Percentiles rank a stretch among this genome's conserved stretches.
Conservation (phyloP, 2,888 invertebrate species). For the Kuschelorhynchus macadamiae region DNA sequence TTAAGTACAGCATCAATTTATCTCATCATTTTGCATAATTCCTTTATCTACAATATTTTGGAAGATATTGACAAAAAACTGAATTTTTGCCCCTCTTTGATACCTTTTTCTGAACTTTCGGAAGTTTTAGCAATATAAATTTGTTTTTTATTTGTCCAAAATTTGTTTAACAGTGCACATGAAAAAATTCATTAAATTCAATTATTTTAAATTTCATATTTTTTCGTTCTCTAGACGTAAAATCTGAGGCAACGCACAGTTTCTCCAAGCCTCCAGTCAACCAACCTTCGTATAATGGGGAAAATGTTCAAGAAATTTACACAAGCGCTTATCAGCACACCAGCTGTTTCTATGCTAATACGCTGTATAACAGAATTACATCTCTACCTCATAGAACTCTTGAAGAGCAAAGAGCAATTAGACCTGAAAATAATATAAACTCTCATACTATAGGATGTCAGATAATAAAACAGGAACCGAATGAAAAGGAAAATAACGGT, state of each 20-base stretch:
- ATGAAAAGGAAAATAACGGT: conserved; percentile 54
- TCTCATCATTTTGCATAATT: no score
- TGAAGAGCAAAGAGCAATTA: conserved; percentile 32
- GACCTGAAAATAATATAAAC: conserved; percentile 16
- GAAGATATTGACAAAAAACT: no score
- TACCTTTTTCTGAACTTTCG: no score
- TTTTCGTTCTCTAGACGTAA: conserved; percentile 62
- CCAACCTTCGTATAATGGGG: conserved; percentile 51
- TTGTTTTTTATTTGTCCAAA: no score
- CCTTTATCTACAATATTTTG: no score
- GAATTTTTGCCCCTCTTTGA: no score
- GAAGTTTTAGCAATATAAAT: no score
- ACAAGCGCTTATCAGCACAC: conserved; percentile 61
- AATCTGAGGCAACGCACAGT: conserved; percentile 62
- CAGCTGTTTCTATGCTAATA: conserved; percentile 64
- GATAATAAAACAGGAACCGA: conserved; percentile 40
- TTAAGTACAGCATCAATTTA: no score
- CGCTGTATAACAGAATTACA: conserved; percentile 59
- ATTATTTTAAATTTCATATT: no score
- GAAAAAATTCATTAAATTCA: no score
- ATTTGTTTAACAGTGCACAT: no score
- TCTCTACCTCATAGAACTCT: conserved; percentile 34
- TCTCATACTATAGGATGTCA: conserved; percentile 15
- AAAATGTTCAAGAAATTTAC: conserved; percentile 64
- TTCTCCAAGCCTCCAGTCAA: conserved; percentile 59